Base-by-base conservation (phyloP, 2,888 invertebrate species). In the Norana najaformis region DNA sequence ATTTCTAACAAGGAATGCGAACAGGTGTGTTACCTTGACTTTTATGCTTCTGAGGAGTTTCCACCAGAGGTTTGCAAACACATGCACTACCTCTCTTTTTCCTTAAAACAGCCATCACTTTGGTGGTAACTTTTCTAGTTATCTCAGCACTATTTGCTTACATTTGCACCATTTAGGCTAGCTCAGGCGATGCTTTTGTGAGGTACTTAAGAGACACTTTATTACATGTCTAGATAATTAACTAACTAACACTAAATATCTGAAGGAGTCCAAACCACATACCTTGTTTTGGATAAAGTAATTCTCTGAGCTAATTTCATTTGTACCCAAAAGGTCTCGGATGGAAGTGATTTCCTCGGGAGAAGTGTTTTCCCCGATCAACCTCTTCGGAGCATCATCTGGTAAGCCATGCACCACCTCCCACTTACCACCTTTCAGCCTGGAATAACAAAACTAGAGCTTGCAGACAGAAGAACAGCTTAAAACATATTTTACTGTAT, bases 371-470 rank as follows among this genome's bases (percentile, higher is more conserved):
- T 92, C 88, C 30, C 88, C 88, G 5, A 85, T 36, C 36, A 85
- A 34, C 37, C 85, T 85, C 23, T 37, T 85, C 20, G 85, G 85
- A 35, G 37, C 85, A 23, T 91, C 89, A 6, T 92, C 91, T 18
- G 93, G 93, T 41, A 93, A 92, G 14, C 93, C 93, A 69, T 91
- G 92, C n/a, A 90, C 90, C 8, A 91, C 92, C 53, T 93, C 93
- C 93, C 93, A 94, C 8, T 91, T 89, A 69, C 88, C 37, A 82
- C 90, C 69, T 88, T 92, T 85, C 85, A 85, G 37, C 85, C 85
- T 85, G 85, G 37, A 85, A 16, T 36, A 85, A 36, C 11, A 23
- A 85, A 85, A 85, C 37, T 20, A 13, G 85, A 3, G 14, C 20
- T 36, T 20, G 16, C 34, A 85, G 35, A 85, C 1, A 35, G 85